A percentile compares a stretch with the other conserved stretches of the same genome.
Conservation (phyloP, 2,888 invertebrate genomes). For the Eremobia ochroleuca region DNA sequence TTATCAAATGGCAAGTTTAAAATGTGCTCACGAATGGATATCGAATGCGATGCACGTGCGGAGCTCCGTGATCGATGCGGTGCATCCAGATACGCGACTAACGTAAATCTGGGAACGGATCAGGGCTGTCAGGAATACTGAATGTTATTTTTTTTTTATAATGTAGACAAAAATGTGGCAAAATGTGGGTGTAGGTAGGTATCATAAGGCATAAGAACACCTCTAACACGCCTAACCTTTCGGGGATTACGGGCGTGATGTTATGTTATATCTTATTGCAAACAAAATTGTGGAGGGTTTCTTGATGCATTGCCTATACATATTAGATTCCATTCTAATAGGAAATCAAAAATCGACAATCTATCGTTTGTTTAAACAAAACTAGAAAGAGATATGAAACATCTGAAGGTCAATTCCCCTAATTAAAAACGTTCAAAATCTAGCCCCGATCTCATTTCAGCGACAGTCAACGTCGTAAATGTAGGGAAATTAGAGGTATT, state of each 20-base stretch:
- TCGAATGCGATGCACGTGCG: constrained; percentile 70
- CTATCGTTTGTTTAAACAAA: too few relatives aligned
- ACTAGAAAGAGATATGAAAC: not conserved
- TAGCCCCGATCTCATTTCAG: too few relatives aligned
- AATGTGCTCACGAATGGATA: constrained; percentile 64
- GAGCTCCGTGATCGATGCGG: constrained; percentile 75
- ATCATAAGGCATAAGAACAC: not conserved
- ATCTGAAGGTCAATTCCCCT: too few relatives aligned
- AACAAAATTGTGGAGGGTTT: not conserved
- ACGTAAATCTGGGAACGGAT: constrained; percentile 53
- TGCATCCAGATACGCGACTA: constrained; percentile 60
- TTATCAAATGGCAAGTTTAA: constrained; percentile 58
- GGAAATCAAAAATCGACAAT: not conserved
- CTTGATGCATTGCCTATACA: not conserved
- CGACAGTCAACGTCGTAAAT: not conserved
- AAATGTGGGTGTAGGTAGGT: not conserved
- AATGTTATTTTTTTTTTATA: not conserved
- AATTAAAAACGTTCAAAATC: too few relatives aligned
- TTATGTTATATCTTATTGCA: not conserved
- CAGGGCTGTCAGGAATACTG: constrained; percentile 47
- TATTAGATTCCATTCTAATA: not conserved
- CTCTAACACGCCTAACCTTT: not conserved
- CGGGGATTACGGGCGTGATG: not conserved
- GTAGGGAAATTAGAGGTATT: not conserved
- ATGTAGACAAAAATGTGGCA: not conserved